Percentiles rank a stretch among this genome's conserved stretches.
Evolutionary conservation across 2,888 invertebrate species (phyloP).

Genomic region (Girardia tigrina): DNA sequence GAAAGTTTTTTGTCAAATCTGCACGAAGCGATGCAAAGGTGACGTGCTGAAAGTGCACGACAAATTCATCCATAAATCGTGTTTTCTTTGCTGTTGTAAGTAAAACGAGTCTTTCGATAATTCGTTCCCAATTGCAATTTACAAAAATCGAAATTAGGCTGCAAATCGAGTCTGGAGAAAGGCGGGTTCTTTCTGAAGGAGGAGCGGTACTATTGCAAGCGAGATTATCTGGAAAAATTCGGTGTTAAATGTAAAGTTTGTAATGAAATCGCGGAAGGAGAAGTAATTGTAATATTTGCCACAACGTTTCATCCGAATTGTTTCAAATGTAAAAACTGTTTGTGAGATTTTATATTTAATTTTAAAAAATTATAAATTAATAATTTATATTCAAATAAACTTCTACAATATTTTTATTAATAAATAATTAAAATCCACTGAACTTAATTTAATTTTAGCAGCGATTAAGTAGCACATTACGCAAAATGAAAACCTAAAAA

Average conservation of each 20-base stretch:
- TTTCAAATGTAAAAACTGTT: background rate
- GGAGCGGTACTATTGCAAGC: background rate
- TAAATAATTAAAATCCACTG: too few relatives aligned
- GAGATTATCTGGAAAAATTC: background rate
- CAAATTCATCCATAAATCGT: conserved; percentile 23
- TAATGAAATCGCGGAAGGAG: conserved; percentile 8
- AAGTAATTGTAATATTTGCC: background rate
- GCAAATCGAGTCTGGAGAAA: background rate
- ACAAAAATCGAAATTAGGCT: background rate
- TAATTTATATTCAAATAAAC: too few relatives aligned
- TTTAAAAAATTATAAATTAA: too few relatives aligned
- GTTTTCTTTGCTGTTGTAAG: conserved; percentile 2
- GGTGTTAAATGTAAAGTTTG: background rate
- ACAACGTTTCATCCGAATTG: conserved; percentile 1
- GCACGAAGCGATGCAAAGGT: conserved; percentile 1
- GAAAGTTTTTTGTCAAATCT: conserved; percentile 6
- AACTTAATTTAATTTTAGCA: too few relatives aligned
- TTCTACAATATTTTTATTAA: too few relatives aligned
- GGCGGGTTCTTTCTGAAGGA: background rate
- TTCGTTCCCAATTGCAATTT: background rate
- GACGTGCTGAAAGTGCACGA: background rate
- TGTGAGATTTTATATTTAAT: conserved; percentile 9
- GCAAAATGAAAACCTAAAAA: too few relatives aligned
- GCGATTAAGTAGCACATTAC: too few relatives aligned
- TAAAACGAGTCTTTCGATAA: too few relatives aligned